Evolutionary conservation across 2,113 vertebrate species (phyloP).

Genomic region (Eulemur rufifrons): DNA sequence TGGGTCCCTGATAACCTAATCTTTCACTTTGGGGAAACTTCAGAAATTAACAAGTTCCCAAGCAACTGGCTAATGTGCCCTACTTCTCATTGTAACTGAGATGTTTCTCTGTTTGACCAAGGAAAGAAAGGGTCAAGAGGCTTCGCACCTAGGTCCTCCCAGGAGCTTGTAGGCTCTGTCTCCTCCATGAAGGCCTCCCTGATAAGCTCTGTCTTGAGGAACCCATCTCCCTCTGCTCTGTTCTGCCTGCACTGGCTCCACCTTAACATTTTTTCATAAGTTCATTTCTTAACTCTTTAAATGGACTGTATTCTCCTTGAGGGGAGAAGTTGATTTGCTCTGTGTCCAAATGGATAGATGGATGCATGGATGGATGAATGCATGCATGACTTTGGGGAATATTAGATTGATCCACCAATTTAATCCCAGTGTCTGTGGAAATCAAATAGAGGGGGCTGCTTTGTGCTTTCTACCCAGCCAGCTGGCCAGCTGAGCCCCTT

Average conservation of each 20-base stretch:
- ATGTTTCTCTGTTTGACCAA: background rate
- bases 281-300: background rate
- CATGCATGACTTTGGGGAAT: background rate
- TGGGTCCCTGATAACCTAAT: background rate
- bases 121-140: background rate
- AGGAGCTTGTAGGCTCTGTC: background rate
- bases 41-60: background rate
- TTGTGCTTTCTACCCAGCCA: background rate
- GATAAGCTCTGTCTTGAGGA: background rate
- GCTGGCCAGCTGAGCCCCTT: conserved; percentile 36
- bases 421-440: background rate
- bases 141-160: background rate
- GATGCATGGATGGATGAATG: background rate
- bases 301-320: background rate
- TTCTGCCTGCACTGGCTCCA: background rate
- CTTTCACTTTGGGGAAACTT: background rate
- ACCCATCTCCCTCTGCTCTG: background rate
- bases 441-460: background rate
- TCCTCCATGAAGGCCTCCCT: background rate
- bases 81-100: background rate
- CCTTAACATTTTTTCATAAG: background rate
- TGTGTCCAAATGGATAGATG: background rate
- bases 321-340: background rate
- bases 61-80: background rate
- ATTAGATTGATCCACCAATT: background rate